Evolutionary conservation across 2,113 vertebrate species (phyloP), one percentile per base, ranked within the genome.

Genomic region (Kryptolebias marmoratus): DNA sequence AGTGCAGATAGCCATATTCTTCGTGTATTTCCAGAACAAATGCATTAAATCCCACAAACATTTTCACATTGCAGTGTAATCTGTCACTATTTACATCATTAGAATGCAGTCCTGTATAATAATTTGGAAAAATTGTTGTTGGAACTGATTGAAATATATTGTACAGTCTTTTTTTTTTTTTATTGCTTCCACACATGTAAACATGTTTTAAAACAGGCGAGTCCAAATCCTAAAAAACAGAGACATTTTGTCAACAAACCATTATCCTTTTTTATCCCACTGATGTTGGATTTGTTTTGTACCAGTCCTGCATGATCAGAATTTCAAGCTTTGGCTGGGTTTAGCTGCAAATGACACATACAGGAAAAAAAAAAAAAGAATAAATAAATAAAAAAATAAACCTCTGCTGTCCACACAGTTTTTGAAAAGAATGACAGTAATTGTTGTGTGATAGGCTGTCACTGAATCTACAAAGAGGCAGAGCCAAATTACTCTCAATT

Each of bases 381-480:
- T 42, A 5, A 42, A 42, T 6, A 42, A 42, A 10, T 1, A 42
- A 42, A 42, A 22, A 22, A 22, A 22, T 22, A 22, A 22, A 22
- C 22, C 22, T 22, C 22, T 22, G 22, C 22, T 22, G 22, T 22
- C 22, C 22, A 22, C 22, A 22, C 22, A 22, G 22, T 22, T 22
- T 22, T 22, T 22, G 22, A 22, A 22, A 22, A 22, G 22, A 22
- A 22, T 22, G 22, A 22, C 22, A 47, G 11, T 50, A 49, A 31
- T 10, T 10, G 2, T n/a, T 49, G 44, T 30, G 22, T 30, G 14
- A 48, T 62, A 45, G 6, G 12, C 39, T 27, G 6, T 54, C 28
- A 53, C 44, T 42, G 49, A 71, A 54, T 48, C 67, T 69, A 49
- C 8, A 47, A 16, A 18, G n/a, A 22, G 31, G 15, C 44, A 58